Base-by-base conservation (phyloP, 2,888 invertebrate genomes). In the Imbricaverruca yamaguchii region DNA sequence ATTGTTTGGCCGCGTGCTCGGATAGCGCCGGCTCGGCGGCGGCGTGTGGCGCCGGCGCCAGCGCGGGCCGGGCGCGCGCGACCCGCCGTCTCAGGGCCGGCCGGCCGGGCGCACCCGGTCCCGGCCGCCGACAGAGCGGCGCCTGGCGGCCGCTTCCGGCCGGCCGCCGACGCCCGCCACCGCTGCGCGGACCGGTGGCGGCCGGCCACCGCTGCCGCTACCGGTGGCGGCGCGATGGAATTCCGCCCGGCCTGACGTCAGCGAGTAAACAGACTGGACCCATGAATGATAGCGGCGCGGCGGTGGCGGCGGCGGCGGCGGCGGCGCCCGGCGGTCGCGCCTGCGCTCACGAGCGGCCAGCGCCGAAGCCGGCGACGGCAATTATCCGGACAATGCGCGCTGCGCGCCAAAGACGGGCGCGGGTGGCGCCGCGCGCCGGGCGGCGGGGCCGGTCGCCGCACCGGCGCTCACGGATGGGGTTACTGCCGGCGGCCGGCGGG, bases 211-310 rank as follows among this genome's bases (percentile, higher is more conserved):
- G 65, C 65, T 13, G 67, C 67, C 61, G 15, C 18, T 13, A 61
- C 65, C 65, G 65, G 65, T 65, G 65, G 65, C 18, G 65, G 7
- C 18, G 18, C 65, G n/a, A 23, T 25, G 74, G 74, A 74, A 74
- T 74, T 74, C 74, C 74, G 53, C 74, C 18, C 74, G 13, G 53
- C 18, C 74, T 74, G 74, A 74, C 74, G 74, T 74, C 74, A 74
- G 53, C 74, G 39, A 10, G 74, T 74, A 74, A 74, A 74, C 74
- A 74, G 74, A 74, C 39, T 25, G 23, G 65, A 15, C 12, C 74
- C 15, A 53, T 74, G 74, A 74, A 15, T 25, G 74, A 74, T 74
- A 53, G 67, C 67, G 67, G 67, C 12, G 9, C 61, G 23, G 23
- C 65, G 23, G 65, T 23, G 23, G 65, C 15, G 74, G 74, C 53